Evolutionary conservation across 2,888 invertebrate genomes (phyloP).

Genomic region (Mythimna lalbum): DNA sequence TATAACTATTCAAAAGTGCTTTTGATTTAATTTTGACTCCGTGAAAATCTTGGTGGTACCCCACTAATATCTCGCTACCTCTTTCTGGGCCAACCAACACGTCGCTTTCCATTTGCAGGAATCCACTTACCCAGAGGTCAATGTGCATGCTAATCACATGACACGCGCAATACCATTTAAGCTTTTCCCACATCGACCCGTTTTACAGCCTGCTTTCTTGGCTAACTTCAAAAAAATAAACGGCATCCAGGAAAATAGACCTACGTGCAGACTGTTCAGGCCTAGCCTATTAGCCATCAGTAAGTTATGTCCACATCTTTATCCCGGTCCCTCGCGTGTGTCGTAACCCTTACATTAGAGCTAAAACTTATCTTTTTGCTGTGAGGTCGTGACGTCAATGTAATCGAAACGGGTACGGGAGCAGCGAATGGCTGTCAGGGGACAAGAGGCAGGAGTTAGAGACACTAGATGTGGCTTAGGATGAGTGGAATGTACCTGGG

Average conservation of each 20-base stretch:
- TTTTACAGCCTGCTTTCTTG: no score
- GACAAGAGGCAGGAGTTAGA: constrained; percentile 57
- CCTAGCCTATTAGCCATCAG: constrained; percentile 65
- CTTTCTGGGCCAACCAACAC: no score
- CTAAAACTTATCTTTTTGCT: constrained; percentile 84
- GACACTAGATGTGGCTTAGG: constrained; percentile 46
- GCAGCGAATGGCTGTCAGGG: constrained; percentile 77
- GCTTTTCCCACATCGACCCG: no score
- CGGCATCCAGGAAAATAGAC: constrained; percentile 9
- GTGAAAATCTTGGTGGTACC: no score
- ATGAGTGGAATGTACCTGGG: neutral
- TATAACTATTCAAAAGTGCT: no score
- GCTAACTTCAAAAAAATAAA: neutral
- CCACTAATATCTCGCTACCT: no score
- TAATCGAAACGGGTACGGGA: constrained; percentile 82
- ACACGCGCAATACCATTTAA: no score
- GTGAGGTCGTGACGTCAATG: constrained; percentile 79
- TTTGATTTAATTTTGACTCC: no score
- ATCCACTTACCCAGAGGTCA: no score
- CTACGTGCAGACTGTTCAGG: constrained; percentile 20
- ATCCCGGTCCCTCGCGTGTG: constrained; percentile 69
- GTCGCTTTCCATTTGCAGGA: no score
- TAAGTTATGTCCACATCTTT: constrained; percentile 67
- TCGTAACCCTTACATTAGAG: constrained; percentile 80
- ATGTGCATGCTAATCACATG: no score